phyloP scores from a whole-genome alignment of 2,113 vertebrate genomes.

The Geococcyx californianus region DNA sequence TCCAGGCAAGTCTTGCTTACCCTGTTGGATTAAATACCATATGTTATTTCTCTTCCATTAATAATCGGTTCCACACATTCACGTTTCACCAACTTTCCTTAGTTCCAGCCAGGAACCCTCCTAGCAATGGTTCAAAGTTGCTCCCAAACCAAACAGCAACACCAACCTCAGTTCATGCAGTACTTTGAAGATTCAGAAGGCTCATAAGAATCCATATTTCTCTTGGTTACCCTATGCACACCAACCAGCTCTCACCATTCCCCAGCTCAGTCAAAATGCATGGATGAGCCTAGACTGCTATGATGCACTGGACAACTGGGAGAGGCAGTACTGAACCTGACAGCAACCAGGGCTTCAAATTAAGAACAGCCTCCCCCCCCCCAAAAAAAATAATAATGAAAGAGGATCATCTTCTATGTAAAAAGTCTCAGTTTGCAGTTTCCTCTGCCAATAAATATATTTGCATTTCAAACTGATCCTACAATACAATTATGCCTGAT shows the following conservation, averaged over 20 bases:
- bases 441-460: too few species aligned
- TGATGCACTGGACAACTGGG: not conserved
- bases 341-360: not conserved
- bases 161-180: not conserved
- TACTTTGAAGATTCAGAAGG: not conserved
- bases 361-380: not conserved
- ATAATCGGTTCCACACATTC: not conserved
- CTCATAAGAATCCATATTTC: not conserved
- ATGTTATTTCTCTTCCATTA: not conserved
- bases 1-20: not conserved
- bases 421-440: not conserved
- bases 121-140: not conserved
- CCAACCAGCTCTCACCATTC: not conserved
- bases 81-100: constrained; percentile 1
- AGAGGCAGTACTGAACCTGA: not conserved
- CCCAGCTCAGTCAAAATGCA: not conserved
- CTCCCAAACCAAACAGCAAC: not conserved
- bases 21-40: not conserved
- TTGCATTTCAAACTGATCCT: too few species aligned
- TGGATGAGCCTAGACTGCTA: not conserved
- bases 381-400: not conserved
- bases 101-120: not conserved
- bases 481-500: too few species aligned
- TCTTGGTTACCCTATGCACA: not conserved
- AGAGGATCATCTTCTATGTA: not conserved